Evolutionary conservation across 2,113 vertebrate species (phyloP).

Genomic region (Muntiacus muntjak): DNA sequence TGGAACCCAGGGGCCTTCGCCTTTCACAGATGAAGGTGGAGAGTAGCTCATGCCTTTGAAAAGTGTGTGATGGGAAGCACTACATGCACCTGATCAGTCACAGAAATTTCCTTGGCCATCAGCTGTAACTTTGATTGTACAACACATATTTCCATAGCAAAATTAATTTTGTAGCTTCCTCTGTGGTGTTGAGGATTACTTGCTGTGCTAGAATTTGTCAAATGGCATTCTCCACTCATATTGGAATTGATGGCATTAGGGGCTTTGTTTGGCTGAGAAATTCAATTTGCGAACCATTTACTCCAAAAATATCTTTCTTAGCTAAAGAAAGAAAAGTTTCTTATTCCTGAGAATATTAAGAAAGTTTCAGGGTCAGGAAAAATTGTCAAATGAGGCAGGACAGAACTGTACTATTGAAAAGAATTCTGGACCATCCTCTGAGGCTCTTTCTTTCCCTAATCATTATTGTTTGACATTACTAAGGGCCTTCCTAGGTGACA

Average conservation of each 20-base stretch:
- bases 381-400: not conserved
- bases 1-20: not conserved
- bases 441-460: not conserved
- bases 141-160: slow-evolving; percentile 71
- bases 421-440: not conserved
- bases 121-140: slow-evolving; percentile 62
- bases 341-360: slow-evolving; percentile 46
- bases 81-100: not conserved
- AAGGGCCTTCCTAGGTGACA: not conserved
- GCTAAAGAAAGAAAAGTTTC: slow-evolving; percentile 11
- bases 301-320: slow-evolving; percentile 51
- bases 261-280: slow-evolving; percentile 40
- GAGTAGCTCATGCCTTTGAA: slow-evolving; percentile 63
- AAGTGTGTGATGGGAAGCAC: slow-evolving; percentile 58
- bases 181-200: not conserved
- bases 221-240: slow-evolving; percentile 19
- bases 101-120: not conserved
- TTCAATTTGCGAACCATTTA: slow-evolving; percentile 67
- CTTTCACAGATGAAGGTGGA: not conserved
- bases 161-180: slow-evolving; percentile 32
- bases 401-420: not conserved
- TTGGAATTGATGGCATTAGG: slow-evolving; percentile 37
- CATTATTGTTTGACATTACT: not conserved
- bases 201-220: not conserved
- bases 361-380: slow-evolving; percentile 28